A percentile compares a stretch with the other conserved stretches of the same genome.
These are phyloP conservation scores for Hirtodrosophila alboralis DNA, from an alignment of 2,888 invertebrate species.

Conservation along the genomic window DNA sequence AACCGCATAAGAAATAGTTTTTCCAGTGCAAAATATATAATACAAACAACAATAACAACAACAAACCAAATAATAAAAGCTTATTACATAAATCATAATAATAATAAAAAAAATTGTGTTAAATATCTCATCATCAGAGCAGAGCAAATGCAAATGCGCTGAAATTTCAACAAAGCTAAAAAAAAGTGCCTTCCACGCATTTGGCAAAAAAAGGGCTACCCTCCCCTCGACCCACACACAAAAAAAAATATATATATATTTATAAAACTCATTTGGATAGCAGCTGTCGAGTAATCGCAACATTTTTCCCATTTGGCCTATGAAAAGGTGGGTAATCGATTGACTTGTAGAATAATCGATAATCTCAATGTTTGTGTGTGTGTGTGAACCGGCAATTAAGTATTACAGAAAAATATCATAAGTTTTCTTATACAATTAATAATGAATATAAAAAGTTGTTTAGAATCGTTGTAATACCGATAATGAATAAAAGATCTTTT, in stretches of 20 bases:
- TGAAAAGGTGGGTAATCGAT: conserved; percentile 41
- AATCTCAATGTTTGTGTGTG: too few species aligned
- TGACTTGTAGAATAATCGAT: too few species aligned
- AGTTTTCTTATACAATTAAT: too few species aligned
- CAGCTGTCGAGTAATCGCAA: conserved; percentile 5
- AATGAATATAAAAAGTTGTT: too few species aligned
- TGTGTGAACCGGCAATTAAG: too few species aligned
- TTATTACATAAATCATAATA: conserved; percentile 67
- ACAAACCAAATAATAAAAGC: conserved; percentile 11
- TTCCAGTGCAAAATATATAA: conserved; percentile 75
- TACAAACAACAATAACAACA: conserved; percentile 14
- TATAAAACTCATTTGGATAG: conserved; percentile 34
- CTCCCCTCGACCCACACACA: too few species aligned
- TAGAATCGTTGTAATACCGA: too few species aligned
- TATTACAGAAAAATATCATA: too few species aligned
- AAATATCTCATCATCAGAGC: conserved; percentile 27
- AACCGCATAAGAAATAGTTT: conserved; percentile 51
- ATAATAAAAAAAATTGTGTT: conserved; percentile 60
- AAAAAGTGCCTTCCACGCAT: conserved; percentile 37
- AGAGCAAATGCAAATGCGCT: conserved; percentile 63
- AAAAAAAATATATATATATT: too few species aligned
- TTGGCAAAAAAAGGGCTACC: conserved; percentile 24
- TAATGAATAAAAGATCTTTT: too few species aligned
- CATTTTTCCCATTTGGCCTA: conserved; percentile 18
- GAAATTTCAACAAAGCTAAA: conserved; percentile 5